Evolutionary conservation across 2,113 vertebrate species (phyloP).

Genomic region (Ranitomeya variabilis): DNA sequence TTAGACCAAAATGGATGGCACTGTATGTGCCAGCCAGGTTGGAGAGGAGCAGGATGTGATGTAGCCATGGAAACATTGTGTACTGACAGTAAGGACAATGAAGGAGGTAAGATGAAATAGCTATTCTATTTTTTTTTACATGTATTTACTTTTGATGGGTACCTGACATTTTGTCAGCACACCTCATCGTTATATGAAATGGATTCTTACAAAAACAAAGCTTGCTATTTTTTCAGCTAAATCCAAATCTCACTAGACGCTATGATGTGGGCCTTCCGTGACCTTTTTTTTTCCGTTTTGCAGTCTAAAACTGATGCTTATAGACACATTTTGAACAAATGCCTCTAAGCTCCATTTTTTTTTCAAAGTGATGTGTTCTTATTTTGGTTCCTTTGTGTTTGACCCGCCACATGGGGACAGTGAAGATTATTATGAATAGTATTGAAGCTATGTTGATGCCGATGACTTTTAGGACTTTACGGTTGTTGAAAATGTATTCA

Average conservation of each 20-base stretch:
- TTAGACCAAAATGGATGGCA: conserved; percentile 98
- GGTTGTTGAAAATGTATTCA: not conserved
- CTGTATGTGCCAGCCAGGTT: conserved; percentile 97
- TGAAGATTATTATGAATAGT: conserved; percentile 33
- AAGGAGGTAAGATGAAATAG: conserved; percentile 83
- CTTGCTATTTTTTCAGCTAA: conserved; percentile 32
- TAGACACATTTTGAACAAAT: conserved; percentile 34
- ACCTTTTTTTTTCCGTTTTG: conserved; percentile 12
- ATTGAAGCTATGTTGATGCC: conserved; percentile 22
- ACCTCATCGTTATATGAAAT: conserved; percentile 44
- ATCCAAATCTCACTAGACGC: conserved; percentile 39
- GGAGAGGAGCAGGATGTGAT: conserved; percentile 94
- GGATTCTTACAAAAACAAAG: conserved; percentile 36
- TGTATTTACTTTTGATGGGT: conserved; percentile 50
- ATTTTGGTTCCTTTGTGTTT: conserved; percentile 29
- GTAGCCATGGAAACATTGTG: conserved; percentile 97
- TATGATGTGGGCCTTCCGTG: conserved; percentile 23
- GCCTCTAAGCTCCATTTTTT: conserved; percentile 23
- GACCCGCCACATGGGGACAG: not conserved
- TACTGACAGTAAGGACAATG: conserved; percentile 96
- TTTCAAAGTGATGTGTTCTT: conserved; percentile 36
- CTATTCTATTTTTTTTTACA: conserved; percentile 14
- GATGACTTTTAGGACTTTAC: not conserved
- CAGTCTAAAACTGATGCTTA: conserved; percentile 36
- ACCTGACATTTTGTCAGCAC: conserved; percentile 43